phyloP scores from a whole-genome alignment of 2,113 vertebrate species.

The Catharus minimus region DNA sequence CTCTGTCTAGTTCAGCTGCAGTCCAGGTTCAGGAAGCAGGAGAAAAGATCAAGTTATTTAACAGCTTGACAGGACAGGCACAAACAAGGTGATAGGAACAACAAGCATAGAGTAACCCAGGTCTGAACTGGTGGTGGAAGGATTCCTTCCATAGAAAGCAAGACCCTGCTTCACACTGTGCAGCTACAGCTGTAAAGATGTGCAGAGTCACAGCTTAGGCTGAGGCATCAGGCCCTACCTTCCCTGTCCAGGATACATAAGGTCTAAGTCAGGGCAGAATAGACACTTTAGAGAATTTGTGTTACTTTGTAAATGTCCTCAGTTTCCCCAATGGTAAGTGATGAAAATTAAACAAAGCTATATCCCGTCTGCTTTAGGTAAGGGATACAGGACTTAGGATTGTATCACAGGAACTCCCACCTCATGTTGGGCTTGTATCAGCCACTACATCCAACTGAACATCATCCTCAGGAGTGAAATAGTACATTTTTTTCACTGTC shows the following conservation, averaged over 20 bases:
- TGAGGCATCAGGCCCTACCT: background rate
- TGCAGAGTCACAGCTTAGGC: background rate
- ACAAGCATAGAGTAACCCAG: background rate
- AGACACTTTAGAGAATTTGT: background rate
- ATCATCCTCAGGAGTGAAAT: background rate
- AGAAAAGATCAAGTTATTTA: background rate
- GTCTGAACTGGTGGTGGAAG: background rate
- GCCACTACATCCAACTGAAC: fast-evolving
- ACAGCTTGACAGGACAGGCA: background rate
- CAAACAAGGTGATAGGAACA: background rate
- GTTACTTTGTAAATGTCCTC: background rate
- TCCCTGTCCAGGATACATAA: background rate
- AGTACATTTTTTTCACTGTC: background rate
- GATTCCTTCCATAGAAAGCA: background rate
- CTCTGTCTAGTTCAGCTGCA: background rate
- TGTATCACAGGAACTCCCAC: background rate
- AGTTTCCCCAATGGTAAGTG: background rate
- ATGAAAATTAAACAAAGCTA: background rate
- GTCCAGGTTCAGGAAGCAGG: background rate
- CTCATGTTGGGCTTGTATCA: background rate
- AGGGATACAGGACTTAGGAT: background rate
- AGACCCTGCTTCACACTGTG: background rate
- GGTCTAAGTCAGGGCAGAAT: background rate
- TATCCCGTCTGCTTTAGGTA: background rate
- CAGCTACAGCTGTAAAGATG: background rate